Evolutionary conservation across 2,797 vertebrate species (phyloP), one percentile per base, ranked within the genome.

Genomic region (Choloepus didactylus): DNA sequence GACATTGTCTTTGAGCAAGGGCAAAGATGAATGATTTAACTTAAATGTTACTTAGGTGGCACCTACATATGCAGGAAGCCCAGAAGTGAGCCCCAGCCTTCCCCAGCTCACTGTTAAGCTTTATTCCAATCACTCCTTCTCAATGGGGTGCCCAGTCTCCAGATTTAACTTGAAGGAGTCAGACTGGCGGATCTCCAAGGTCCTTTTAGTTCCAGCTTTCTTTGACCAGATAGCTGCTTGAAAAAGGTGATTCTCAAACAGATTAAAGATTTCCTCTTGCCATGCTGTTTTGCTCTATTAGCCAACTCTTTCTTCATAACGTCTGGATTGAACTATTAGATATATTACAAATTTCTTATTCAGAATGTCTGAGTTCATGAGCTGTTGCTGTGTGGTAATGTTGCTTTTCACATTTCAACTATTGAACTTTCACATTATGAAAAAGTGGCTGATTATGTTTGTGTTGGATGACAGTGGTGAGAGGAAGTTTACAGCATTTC

Each of bases 401-500:
- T 44, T 94, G 73, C 62, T 76, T 75, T 94, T 70, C 70, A 56
- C 69, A 46, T 79, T 67, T 79, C 46, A 85, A 38, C 81, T 75
- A 8, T 49, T 91, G 59, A 88, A 77, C 69, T 84, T 88, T 67
- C 56, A 60, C 70, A 4, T 11, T 41, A 23, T 70, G 87, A 73
- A 62, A 25, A 88, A 84, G 60, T 5, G n/a, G 21, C 44, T 29
- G 38, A 31, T n/a, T 41, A 7, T 60, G 49, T 80, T 59, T 16
- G 5, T 44, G 44, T 15, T 67, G 38, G 54, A 9, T 16, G 38
- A 23, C 19, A 38, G 25, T 67, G 35, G 3, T 9, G 31, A n/a
- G 54, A 31, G 49, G 59, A 73, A n/a, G 16, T 25, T 31, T 66
- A 23, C 11, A 21, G 1, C 3, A 11, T 38, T 38, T 23, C 56